These are phyloP conservation scores for Tragopan temminckii DNA, from an alignment of 2,797 vertebrate genomes.

Conservation along the genomic window DNA sequence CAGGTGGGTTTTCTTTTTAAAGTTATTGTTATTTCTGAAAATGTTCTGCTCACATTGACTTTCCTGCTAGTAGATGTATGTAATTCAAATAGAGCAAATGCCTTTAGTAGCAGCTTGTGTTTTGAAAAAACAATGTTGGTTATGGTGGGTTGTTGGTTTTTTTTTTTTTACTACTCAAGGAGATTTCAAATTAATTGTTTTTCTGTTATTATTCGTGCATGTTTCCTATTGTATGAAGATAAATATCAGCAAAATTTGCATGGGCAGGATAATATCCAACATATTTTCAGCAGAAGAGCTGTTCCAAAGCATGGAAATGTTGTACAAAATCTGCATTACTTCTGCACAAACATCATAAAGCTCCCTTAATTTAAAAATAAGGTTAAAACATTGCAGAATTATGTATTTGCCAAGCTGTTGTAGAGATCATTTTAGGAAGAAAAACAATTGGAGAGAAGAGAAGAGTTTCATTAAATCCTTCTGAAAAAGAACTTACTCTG, in stretches of 20 bases:
- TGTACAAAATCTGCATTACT: neutral
- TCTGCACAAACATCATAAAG: neutral
- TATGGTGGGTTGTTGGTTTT: neutral
- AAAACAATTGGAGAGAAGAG: neutral
- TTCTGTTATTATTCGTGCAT: neutral
- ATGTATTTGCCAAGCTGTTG: neutral
- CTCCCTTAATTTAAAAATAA: neutral
- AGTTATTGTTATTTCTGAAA: neutral
- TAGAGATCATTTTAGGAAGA: neutral
- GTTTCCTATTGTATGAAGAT: neutral
- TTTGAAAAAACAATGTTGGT: neutral
- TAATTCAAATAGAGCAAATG: neutral
- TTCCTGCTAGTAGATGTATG: neutral
- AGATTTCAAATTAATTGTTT: neutral
- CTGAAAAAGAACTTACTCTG: neutral
- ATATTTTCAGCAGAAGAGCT: neutral
- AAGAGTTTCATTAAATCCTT: neutral
- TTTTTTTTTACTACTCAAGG: neutral
- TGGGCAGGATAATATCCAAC: neutral
- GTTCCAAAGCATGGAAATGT: neutral
- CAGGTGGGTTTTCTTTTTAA: conserved; percentile 82
- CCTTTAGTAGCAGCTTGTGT: neutral
- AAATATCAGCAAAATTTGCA: neutral
- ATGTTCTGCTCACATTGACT: neutral
- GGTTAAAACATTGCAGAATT: neutral